These are phyloP conservation scores for Drosophila punjabiensis DNA, from an alignment of 1,140 invertebrate species.

Conservation along the genomic window DNA sequence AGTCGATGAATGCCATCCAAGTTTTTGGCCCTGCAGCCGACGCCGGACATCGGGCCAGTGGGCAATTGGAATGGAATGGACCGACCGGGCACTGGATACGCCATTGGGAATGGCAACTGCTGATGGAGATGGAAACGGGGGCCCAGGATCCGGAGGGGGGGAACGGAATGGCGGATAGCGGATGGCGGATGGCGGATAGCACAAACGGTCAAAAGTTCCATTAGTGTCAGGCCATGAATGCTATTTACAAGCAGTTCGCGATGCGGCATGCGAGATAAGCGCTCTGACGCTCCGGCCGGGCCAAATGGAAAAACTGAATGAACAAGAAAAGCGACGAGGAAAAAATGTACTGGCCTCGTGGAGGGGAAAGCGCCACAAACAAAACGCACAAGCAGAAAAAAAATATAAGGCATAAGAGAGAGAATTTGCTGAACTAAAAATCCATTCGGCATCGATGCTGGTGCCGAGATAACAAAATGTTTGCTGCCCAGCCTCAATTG, in stretches of 20 bases:
- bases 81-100: constrained; percentile 2
- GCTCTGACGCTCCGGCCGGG: constrained; percentile 36
- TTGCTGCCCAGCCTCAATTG: constrained; percentile 67
- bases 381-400: constrained; percentile 31
- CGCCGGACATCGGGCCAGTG: constrained; percentile 28
- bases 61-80: constrained; percentile 41
- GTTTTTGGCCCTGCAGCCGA: constrained; percentile 44
- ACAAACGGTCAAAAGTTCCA: constrained; percentile 75
- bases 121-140: neutral
- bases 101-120: constrained; percentile 5
- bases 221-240: constrained; percentile 76
- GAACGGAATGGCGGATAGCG: constrained; percentile 6
- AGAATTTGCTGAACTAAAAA: constrained; percentile 61
- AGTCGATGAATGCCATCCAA: constrained; percentile 46
- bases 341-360: constrained; percentile 31
- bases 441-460: constrained; percentile 71
- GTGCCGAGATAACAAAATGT: constrained; percentile 71
- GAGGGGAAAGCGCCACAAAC: constrained; percentile 31
- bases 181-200: constrained; percentile 35
- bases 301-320: constrained; percentile 65
- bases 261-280: constrained; percentile 68
- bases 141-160: neutral
- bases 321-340: constrained; percentile 34
- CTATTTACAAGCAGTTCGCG: constrained; percentile 75
- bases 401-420: constrained; percentile 7